A percentile compares a stretch with the other conserved stretches of the same genome.
Conservation (phyloP, 2,113 vertebrate genomes). For the Erpornis zantholeuca region DNA sequence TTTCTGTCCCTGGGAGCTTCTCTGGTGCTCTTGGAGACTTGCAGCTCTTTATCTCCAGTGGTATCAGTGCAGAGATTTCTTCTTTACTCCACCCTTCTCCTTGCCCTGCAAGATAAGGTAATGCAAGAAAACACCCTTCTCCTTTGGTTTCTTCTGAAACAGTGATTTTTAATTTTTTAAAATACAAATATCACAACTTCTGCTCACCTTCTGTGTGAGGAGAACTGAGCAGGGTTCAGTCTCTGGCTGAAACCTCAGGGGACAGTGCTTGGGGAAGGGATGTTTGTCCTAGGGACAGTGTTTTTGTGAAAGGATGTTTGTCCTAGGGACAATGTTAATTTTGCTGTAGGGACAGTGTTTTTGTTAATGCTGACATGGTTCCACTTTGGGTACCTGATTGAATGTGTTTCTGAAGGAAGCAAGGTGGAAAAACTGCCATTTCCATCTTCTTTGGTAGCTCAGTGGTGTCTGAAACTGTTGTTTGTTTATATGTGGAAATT, state of each 20-base stretch:
- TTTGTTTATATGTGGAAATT: background rate
- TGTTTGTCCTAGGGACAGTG: background rate
- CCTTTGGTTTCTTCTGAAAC: background rate
- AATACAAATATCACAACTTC: background rate
- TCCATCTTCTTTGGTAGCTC: background rate
- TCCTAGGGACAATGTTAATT: too few relatives aligned
- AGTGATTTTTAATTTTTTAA: background rate
- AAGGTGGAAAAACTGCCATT: background rate
- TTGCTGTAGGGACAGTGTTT: background rate
- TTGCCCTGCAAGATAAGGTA: background rate
- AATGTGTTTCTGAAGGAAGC: background rate
- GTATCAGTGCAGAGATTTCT: background rate
- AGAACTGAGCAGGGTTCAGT: background rate
- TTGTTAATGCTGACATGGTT: background rate
- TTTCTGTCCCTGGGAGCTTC: background rate
- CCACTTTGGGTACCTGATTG: background rate
- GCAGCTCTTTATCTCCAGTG: background rate
- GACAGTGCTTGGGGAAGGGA: background rate
- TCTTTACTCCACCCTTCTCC: background rate
- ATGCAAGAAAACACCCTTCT: background rate
- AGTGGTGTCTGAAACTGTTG: background rate
- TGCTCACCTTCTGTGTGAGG: background rate
- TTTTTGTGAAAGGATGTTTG: background rate
- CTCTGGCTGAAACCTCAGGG: background rate
- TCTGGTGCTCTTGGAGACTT: background rate